These are phyloP conservation scores for Acronicta aceris DNA, from an alignment of 2,888 invertebrate genomes.

Conservation along the genomic window DNA sequence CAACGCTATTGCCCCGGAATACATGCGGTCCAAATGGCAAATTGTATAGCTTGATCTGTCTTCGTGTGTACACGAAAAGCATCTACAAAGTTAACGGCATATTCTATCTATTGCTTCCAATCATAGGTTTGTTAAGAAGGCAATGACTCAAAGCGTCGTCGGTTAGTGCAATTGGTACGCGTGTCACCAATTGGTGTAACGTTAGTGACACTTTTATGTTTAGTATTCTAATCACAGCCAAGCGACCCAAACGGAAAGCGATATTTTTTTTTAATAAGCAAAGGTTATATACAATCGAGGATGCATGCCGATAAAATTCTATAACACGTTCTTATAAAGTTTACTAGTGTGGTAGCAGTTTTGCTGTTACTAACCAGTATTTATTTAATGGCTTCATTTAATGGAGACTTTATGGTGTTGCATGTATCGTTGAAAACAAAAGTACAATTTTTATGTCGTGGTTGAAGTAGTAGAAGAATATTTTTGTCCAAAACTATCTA, in stretches of 20 bases:
- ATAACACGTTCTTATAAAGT: background rate
- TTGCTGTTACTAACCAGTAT: slow-evolving; percentile 9
- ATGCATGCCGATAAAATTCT: slow-evolving; percentile 24
- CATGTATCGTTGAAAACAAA: background rate
- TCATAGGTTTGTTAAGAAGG: slow-evolving; percentile 43
- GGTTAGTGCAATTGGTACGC: slow-evolving; percentile 52
- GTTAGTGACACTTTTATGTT: slow-evolving; percentile 52
- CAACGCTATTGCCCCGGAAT: too few species aligned
- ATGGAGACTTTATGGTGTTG: slow-evolving; percentile 1
- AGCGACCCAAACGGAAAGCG: slow-evolving; percentile 35
- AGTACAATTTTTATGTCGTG: too few species aligned
- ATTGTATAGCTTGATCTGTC: slow-evolving; percentile 4
- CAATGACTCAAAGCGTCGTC: slow-evolving; percentile 39
- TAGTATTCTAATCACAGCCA: slow-evolving; percentile 55
- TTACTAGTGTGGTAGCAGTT: background rate
- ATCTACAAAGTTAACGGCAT: slow-evolving; percentile 11
- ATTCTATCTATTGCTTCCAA: slow-evolving; percentile 50
- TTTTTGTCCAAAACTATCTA: too few species aligned
- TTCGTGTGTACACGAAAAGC: slow-evolving; percentile 1
- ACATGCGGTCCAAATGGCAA: slow-evolving; percentile 3
- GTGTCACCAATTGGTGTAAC: slow-evolving; percentile 45
- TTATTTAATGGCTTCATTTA: slow-evolving; percentile 13
- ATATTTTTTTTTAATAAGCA: slow-evolving; percentile 35
- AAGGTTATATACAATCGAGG: slow-evolving; percentile 13
- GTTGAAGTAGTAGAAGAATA: too few species aligned